Evolutionary conservation across 2,888 invertebrate genomes (phyloP), one percentile per base, ranked within the genome.

Genomic region (Seira ritae): DNA sequence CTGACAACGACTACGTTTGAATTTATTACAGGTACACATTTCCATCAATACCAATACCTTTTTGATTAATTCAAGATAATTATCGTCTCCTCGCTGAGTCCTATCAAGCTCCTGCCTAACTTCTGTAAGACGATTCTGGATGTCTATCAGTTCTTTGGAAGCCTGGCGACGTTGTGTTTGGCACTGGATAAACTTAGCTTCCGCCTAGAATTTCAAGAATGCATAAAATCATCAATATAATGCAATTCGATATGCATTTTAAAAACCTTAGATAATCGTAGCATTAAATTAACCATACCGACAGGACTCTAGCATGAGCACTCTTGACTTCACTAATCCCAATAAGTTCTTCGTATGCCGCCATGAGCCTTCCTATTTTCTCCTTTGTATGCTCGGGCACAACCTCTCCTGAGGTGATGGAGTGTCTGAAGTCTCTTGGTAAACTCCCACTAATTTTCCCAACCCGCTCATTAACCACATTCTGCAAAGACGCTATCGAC

Each of bases 301-400:
- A 92, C 0, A 95, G 92, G 0, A 96, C 96, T 70, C 94, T 93
- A 86, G 93, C 93, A 89, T 96, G 96, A 42, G 95, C 94, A 37
- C 92, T 92, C 92, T 94, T 93, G 2, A 96, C 95, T 91, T 96
- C 95, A 86, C 94, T 94, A 71, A 96, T 92, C 0, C 96, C 96
- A 4, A 96, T 94, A 74, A 95, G 92, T 89, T 94, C 93, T 89
- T 95, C 95, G 91, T 95, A 95, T 91, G 89, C 88, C 70, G 90
- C 87, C 87, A 91, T 89, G 77, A 86, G 85, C 15, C 79, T 71
- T 15, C 81, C 80, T 0, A 87, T 81, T 23, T 87, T 88, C 0
- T 24, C 60, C 46, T 73, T 83, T 0, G 81, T 60, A 19, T 46
- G 75, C 0, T 84, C 71, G n/a, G 66, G 20, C 0, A 79, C 69